Conservation (phyloP, 2,797 vertebrate genomes). For the Rhabdophis nuchalis region DNA sequence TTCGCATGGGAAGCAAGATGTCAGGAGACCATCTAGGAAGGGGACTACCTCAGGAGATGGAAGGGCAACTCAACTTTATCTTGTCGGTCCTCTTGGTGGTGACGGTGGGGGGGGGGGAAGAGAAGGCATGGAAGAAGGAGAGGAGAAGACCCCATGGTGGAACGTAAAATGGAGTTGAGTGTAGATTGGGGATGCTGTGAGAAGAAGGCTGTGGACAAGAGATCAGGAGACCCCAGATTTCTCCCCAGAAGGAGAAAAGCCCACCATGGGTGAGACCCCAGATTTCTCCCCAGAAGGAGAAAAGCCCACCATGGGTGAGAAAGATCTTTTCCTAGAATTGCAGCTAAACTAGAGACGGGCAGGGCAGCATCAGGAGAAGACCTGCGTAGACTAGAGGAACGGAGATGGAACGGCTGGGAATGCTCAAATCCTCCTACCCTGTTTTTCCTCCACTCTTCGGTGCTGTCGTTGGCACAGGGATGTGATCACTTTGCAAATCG, state of each 20-base stretch:
- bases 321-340: neutral
- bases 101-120: no score
- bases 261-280: neutral
- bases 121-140: neutral
- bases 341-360: neutral
- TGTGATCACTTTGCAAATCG: neutral
- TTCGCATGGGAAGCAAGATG: neutral
- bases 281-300: neutral
- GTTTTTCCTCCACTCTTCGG: neutral
- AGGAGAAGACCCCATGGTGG: neutral
- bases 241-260: neutral
- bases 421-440: neutral
- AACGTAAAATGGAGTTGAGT: neutral
- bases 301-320: neutral
- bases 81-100: neutral
- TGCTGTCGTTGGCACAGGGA: neutral
- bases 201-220: neutral
- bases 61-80: neutral
- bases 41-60: neutral
- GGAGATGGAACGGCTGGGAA: neutral
- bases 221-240: neutral
- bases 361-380: neutral
- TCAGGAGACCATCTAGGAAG: neutral
- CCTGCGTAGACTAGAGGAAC: neutral
- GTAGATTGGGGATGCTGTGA: neutral